Conservation (phyloP, 2,797 vertebrate species). For the Aphelocoma californica region DNA sequence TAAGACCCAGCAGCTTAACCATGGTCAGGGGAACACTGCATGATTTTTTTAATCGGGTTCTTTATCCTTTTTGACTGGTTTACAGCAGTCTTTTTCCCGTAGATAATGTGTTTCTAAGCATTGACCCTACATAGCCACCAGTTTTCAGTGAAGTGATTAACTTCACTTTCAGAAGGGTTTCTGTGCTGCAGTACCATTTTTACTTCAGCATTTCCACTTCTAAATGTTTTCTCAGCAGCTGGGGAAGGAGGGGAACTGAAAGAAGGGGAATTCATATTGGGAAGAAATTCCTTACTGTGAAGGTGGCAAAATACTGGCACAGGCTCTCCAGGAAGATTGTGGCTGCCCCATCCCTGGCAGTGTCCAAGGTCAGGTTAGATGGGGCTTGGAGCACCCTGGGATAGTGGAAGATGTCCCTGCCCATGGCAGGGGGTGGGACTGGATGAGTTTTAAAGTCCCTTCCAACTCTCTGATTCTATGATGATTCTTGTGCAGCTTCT, state of each 20-base stretch:
- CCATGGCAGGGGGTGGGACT: accelerated
- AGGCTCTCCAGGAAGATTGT: accelerated
- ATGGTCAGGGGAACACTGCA: neutral
- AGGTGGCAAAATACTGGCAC: accelerated
- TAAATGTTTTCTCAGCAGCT: neutral
- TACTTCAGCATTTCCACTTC: neutral
- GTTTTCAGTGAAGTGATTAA: neutral
- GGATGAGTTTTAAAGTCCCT: neutral
- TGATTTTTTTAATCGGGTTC: neutral
- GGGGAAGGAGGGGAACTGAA: neutral
- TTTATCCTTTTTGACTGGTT: neutral
- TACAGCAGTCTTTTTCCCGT: neutral
- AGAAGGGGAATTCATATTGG: neutral
- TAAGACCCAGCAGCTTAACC: neutral
- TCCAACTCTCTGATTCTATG: neutral
- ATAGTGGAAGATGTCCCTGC: neutral
- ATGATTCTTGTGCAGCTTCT: neutral
- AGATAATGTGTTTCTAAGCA: neutral
- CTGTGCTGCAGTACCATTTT: neutral
- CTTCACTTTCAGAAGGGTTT: neutral
- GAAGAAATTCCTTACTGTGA: neutral
- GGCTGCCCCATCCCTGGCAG: neutral
- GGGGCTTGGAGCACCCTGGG: neutral
- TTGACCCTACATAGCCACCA: too few relatives aligned
- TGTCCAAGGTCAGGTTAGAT: accelerated